Percentiles rank a stretch among this genome's conserved stretches.
These are phyloP conservation scores for Zosterops japonicus DNA, from an alignment of 2,113 vertebrate species.

Conservation along the genomic window DNA sequence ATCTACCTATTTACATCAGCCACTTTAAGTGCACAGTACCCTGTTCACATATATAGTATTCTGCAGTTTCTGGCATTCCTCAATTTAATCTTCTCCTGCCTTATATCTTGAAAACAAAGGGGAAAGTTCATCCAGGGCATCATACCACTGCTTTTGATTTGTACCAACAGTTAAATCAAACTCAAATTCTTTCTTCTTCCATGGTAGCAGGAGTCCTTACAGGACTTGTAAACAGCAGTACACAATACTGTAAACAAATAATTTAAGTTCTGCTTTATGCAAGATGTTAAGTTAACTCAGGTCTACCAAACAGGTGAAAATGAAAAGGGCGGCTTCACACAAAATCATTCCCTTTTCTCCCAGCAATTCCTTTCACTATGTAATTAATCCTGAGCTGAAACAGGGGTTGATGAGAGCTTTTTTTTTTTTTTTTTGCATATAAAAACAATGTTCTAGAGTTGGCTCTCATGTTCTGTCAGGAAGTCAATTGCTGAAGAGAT, in stretches of 20 bases:
- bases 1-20: slow-evolving; percentile 43
- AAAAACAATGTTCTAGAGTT: slow-evolving; percentile 58
- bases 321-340: slow-evolving; percentile 70
- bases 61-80: slow-evolving; percentile 47
- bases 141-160: slow-evolving; percentile 16
- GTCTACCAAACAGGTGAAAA: slow-evolving; percentile 65
- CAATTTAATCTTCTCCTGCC: slow-evolving; percentile 49
- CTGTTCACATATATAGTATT: slow-evolving; percentile 42
- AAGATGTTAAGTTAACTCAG: slow-evolving; percentile 69
- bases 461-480: slow-evolving; percentile 63
- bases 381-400: slow-evolving; percentile 83
- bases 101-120: slow-evolving; percentile 40
- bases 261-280: slow-evolving; percentile 73
- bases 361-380: slow-evolving; percentile 69
- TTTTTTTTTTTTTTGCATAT: slow-evolving; percentile 64
- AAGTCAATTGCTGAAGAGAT: slow-evolving; percentile 65
- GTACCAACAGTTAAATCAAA: slow-evolving; percentile 4
- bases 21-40: slow-evolving; percentile 32
- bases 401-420: slow-evolving; percentile 54
- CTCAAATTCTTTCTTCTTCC: slow-evolving; percentile 56
- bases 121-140: slow-evolving; percentile 16
- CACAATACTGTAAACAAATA: slow-evolving; percentile 83
- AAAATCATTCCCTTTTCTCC: slow-evolving; percentile 73
- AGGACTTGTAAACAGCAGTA: slow-evolving; percentile 82
- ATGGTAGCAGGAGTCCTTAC: slow-evolving; percentile 72